phyloP scores from a whole-genome alignment of 2,888 invertebrate species.

The Craniophora ligustri region DNA sequence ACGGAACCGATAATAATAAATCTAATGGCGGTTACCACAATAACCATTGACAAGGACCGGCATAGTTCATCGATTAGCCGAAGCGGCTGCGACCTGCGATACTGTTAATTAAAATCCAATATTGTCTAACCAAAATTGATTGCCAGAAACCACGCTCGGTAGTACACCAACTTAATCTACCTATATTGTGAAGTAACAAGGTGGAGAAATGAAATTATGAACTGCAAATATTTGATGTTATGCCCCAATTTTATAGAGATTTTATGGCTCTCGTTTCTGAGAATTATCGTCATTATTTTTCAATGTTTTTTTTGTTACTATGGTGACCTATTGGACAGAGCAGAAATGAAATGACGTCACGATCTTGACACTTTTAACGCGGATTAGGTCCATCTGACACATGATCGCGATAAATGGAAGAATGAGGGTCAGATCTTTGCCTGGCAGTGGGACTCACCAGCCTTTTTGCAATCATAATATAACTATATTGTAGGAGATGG shows the following conservation, averaged over 20 bases:
- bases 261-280: constrained; percentile 23
- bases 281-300: constrained; percentile 38
- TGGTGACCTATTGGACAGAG: too few species aligned
- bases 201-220: constrained; percentile 50
- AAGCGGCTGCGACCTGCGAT: constrained; percentile 70
- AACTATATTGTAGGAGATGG: too few species aligned
- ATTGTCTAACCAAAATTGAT: constrained; percentile 88
- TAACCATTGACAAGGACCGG: constrained; percentile 68
- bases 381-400: too few species aligned
- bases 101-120: constrained; percentile 88
- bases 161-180: constrained; percentile 58
- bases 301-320: constrained; percentile 22
- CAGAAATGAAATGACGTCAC: too few species aligned
- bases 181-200: constrained; percentile 53
- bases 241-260: constrained; percentile 49
- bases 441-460: too few species aligned
- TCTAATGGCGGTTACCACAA: constrained; percentile 65
- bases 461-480: too few species aligned
- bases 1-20: constrained; percentile 57
- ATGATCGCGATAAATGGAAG: too few species aligned
- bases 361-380: too few species aligned
- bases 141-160: constrained; percentile 72
- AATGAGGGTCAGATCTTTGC: too few species aligned
- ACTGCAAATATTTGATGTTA: constrained; percentile 49
- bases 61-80: constrained; percentile 73